Evolutionary conservation across 2,797 vertebrate genomes (phyloP), one percentile per base, ranked within the genome.

Genomic region (Acipenser transmontanus): DNA sequence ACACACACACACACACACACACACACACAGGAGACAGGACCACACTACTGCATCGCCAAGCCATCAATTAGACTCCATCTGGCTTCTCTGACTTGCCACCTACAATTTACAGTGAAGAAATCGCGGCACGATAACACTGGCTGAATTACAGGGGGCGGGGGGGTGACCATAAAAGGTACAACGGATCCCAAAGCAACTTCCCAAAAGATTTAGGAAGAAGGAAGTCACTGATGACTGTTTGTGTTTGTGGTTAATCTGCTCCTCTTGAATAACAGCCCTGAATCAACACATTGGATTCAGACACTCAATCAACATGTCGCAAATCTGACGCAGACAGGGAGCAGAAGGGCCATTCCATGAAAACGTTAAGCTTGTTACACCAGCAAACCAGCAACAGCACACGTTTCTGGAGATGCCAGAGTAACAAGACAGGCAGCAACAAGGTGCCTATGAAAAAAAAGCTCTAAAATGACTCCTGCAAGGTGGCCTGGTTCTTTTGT

Each of bases 221-320:
- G 20, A 34, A 34, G 20, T 4, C 20, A 34, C 20, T 34, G 1
- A 77, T 80, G 82, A 81, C 76, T 73, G 77, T 81, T 77, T 81
- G 80, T 74, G 76, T 83, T 82, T 78, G 20, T 82, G 80, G 83
- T 74, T 72, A 76, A 70, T 69, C 73, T 74, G 71, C 74, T 51
- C 64, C 75, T 63, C 61, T 10, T 47, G 47, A 76, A 73, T 72
- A 72, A 72, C 67, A 69, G 60, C 54, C 8, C 6, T 57, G 54
- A 20, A 20, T 20, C 20, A 20, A 20, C 2, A 20, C 20, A 20
- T 2, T 20, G 2, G 20, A 20, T 20, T 20, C 20, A 20, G 20
- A 20, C 20, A 20, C 20, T 1, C 20, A 20, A 20, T 20, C 20
- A 34, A 34, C 20, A 34, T 34, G 20, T 34, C 54, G 13, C 1